phyloP scores from a whole-genome alignment of 2,888 invertebrate genomes.

The Nemotelus pantherinus region DNA sequence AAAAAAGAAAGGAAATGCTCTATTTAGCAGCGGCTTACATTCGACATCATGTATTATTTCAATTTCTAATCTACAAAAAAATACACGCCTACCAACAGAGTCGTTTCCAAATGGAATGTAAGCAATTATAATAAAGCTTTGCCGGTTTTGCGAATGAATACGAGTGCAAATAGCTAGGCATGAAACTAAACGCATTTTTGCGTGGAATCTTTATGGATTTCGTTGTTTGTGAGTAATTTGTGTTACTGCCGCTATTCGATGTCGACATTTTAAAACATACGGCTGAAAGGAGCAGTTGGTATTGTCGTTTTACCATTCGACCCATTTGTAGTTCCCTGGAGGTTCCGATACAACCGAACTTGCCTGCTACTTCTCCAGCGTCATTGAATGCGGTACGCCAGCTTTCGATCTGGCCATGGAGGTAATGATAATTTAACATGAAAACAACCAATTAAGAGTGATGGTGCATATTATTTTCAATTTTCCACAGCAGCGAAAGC shows the following conservation, averaged over 20 bases:
- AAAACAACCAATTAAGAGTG: constrained; percentile 47
- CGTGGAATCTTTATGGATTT: constrained; percentile 18
- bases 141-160: too few species aligned
- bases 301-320: neutral
- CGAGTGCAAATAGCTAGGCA: too few species aligned
- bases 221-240: constrained; percentile 27
- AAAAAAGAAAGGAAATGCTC: too few species aligned
- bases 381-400: constrained; percentile 10
- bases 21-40: too few species aligned
- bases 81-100: too few species aligned
- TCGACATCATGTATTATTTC: too few species aligned
- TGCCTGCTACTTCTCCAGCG: neutral
- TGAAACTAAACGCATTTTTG: constrained; percentile 32
- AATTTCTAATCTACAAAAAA: too few species aligned
- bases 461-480: constrained; percentile 41
- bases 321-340: too few species aligned
- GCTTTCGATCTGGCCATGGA: constrained; percentile 26
- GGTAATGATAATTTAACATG: constrained; percentile 48
- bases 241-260: constrained; percentile 27
- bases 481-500: neutral
- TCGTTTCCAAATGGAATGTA: too few species aligned
- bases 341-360: too few species aligned
- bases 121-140: too few species aligned
- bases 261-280: constrained; percentile 22
- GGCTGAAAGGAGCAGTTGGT: constrained; percentile 9